Percentiles rank a stretch among this genome's conserved stretches.
Evolutionary conservation across 2,888 invertebrate species (phyloP).

Genomic region (Pristionchus maxplancki): DNA sequence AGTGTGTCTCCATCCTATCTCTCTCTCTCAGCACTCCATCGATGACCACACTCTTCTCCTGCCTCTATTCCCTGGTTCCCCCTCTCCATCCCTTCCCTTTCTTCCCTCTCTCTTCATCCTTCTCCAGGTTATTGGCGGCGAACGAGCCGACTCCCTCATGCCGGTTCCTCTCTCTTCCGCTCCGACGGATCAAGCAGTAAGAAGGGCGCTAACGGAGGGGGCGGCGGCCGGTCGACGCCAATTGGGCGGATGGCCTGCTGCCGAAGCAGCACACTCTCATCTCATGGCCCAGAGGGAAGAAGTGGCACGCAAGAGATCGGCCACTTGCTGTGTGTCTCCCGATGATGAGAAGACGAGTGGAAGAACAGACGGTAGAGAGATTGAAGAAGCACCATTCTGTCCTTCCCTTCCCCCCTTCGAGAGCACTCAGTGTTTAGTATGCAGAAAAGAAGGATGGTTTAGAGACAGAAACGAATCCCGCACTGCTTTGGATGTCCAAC

Average conservation of each 20-base stretch:
- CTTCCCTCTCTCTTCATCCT: conserved; percentile 48
- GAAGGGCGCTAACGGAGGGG: conserved; percentile 79
- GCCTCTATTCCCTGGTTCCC: not conserved
- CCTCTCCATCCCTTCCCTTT: not conserved
- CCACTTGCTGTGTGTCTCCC: not conserved
- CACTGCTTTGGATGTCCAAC: conserved; percentile 12
- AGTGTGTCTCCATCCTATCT: not conserved
- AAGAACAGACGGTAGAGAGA: conserved; percentile 15
- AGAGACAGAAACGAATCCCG: not conserved
- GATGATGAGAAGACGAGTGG: conserved; percentile 15
- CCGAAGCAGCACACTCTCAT: conserved; percentile 25
- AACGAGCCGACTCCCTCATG: conserved; percentile 99
- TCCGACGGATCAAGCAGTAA: conserved; percentile 99
- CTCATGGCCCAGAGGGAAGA: conserved; percentile 14
- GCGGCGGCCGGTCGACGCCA: not conserved
- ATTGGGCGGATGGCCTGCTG: conserved; percentile 3
- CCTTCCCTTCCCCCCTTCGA: not conserved
- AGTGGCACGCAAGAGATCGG: conserved; percentile 41
- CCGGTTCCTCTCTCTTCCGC: conserved; percentile 99
- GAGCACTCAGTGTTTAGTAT: not conserved
- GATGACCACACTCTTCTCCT: not conserved
- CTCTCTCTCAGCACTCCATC: not conserved
- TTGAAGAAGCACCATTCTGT: conserved; percentile 12
- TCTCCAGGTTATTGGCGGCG: conserved; percentile 97
- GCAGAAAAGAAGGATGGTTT: not conserved